phyloP scores from a whole-genome alignment of 2,888 invertebrate genomes.

The Tethea ocularis region DNA sequence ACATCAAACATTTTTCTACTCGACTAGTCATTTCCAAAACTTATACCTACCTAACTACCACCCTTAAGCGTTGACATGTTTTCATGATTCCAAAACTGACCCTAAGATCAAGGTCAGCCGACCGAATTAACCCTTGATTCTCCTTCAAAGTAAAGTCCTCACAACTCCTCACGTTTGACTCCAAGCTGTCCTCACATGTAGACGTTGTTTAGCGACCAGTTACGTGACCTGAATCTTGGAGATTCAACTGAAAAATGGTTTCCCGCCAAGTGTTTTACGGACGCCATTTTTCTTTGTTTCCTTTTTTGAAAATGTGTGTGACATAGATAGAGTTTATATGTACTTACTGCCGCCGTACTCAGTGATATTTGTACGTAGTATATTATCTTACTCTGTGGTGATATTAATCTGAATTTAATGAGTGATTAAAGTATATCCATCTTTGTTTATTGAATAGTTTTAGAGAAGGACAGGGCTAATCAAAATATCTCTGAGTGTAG shows the following conservation, averaged over 20 bases:
- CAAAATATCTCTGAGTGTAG: no score
- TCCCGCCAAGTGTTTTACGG: conserved; percentile 9
- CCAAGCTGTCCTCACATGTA: conserved; percentile 14
- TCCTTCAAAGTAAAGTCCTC: conserved; percentile 32
- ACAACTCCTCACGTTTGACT: conserved; percentile 10
- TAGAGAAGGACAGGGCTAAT: no score
- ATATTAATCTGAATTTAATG: no score
- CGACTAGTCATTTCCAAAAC: background rate
- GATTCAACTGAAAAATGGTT: conserved; percentile 15
- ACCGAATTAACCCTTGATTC: conserved; percentile 36
- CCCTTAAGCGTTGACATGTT: background rate
- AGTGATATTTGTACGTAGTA: no score
- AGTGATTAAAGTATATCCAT: no score
- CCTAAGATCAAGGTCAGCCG: conserved; percentile 8
- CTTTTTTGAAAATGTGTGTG: background rate
- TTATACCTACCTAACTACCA: background rate
- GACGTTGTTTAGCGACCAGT: conserved; percentile 32
- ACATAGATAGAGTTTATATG: background rate
- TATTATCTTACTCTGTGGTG: no score
- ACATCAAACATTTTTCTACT: background rate
- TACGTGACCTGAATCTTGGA: conserved; percentile 37
- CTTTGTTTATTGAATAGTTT: no score
- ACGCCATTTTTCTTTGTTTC: conserved; percentile 10
- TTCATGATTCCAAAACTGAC: conserved; percentile 1
- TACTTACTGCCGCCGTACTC: no score